Percentiles rank a stretch among this genome's conserved stretches.
Conservation (phyloP, 1,140 invertebrate genomes). For the Ostrea denselamellosa region DNA sequence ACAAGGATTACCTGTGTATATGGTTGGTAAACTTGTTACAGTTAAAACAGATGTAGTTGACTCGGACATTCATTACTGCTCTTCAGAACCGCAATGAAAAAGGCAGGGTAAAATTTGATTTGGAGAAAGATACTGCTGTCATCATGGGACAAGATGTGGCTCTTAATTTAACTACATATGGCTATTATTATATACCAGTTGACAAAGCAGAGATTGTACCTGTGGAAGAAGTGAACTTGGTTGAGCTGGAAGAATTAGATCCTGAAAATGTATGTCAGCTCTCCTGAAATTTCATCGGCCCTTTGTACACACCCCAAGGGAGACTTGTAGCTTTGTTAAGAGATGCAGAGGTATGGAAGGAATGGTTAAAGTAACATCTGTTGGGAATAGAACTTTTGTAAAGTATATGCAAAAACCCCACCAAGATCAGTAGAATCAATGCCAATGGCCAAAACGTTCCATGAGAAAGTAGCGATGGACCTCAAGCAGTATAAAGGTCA, state of each 20-base stretch:
- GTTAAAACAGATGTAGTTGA: constrained; percentile 60
- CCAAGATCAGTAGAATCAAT: background rate
- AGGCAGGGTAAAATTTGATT: constrained; percentile 56
- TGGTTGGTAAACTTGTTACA: constrained; percentile 46
- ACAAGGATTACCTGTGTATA: constrained; percentile 41
- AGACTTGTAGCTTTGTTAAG: constrained; percentile 34
- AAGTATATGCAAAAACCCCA: constrained; percentile 51
- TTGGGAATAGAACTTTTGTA: constrained; percentile 51
- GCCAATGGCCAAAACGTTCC: too few species aligned
- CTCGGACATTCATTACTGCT: constrained; percentile 57
- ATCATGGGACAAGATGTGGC: constrained; percentile 55
- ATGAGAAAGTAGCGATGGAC: too few species aligned
- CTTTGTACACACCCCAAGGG: constrained; percentile 40
- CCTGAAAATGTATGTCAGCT: background rate
- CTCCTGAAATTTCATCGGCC: constrained; percentile 36
- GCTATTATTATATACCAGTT: constrained; percentile 52
- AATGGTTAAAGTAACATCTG: constrained; percentile 49
- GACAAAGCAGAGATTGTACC: constrained; percentile 35
- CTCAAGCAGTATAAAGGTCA: too few species aligned
- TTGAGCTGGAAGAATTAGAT: constrained; percentile 29
- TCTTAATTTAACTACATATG: constrained; percentile 51
- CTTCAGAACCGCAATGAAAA: constrained; percentile 33
- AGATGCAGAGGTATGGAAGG: too few species aligned
- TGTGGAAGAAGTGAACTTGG: constrained; percentile 42
- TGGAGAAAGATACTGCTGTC: constrained; percentile 55